Base-by-base conservation (phyloP, 2,113 vertebrate genomes). In the Oenanthe oenanthe region DNA sequence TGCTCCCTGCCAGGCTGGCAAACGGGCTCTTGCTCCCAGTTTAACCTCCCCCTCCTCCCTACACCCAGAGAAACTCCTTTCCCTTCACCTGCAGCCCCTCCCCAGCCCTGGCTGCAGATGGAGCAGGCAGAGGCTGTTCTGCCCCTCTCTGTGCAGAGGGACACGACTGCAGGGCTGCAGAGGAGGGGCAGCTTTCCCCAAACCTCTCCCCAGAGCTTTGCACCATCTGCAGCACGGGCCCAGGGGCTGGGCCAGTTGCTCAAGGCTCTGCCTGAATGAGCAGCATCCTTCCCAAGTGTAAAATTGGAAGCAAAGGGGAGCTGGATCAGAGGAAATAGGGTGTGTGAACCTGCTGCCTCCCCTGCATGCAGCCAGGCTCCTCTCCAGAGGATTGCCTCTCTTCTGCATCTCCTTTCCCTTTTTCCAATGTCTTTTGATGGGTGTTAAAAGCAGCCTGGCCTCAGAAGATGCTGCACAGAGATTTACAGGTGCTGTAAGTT, bases 31-130 rank as follows among this genome's bases (percentile, higher is more conserved):
- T 48, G 36, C 50, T 76, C 63, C 47, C 22, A 10, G 5, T 62
- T 90, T 83, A 70, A 60, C 85, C 63, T 92, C 47, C 51, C 72
- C 42, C 67, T 71, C 54, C 66, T 88, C 24, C 71, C 56, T 62
- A 5, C 28, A 54, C 92, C 86, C 47, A 80, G 48, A 43, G 56
- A 51, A 90, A 68, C n/a, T 66, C 4, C 45, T 68, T 43, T 45
- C 54, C 82, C 85, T 43, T 57, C 77, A 48, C 81, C 89, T 81
- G 63, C 58, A 83, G 77, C 68, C 77, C 76, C 31, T 83, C 65
- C 77, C 67, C 1, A 60, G 54, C 58, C 71, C 34, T 1, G 18
- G 53, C 76, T 96, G 96, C 97, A 97, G 92, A 85, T 94, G 95
- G 95, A 93, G 60, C 3, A 3, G 32, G 67, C 5, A 8, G 12